These are phyloP conservation scores for Ibycter americanus DNA, from an alignment of 2,797 vertebrate genomes.

Conservation along the genomic window DNA sequence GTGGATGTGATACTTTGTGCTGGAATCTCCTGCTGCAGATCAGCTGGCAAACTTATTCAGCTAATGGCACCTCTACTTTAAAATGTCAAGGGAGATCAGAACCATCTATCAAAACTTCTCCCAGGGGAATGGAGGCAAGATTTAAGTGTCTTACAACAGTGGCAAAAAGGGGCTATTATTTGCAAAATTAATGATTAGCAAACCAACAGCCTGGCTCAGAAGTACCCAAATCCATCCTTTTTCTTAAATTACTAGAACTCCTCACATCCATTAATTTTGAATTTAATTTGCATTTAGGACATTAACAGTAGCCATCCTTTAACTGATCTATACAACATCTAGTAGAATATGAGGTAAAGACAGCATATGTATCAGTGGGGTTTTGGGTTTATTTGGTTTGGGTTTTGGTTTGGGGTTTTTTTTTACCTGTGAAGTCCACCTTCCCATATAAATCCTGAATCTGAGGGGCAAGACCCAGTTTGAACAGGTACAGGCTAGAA, in stretches of 20 bases:
- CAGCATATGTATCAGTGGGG: neutral
- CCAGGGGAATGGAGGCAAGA: neutral
- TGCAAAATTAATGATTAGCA: neutral
- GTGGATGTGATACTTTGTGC: neutral
- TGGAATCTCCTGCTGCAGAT: neutral
- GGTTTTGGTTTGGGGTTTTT: neutral
- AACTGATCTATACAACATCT: neutral
- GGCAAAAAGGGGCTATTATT: neutral
- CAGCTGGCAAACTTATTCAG: neutral
- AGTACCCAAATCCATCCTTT: neutral
- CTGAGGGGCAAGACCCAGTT: conserved; percentile 95
- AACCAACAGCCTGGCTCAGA: neutral
- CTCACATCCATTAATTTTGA: neutral
- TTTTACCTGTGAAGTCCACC: conserved; percentile 96
- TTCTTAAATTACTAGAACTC: neutral
- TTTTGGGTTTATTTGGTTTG: neutral
- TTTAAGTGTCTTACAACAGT: neutral
- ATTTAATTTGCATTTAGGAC: neutral
- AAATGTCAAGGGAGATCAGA: neutral
- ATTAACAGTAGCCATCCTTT: neutral
- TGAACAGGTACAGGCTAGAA: conserved; percentile 95
- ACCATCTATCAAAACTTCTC: neutral
- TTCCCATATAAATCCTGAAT: conserved; percentile 98
- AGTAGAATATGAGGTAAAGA: neutral
- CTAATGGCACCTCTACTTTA: neutral